Base-by-base conservation (phyloP, 2,797 vertebrate species). In the Lutjanus campechanus region DNA sequence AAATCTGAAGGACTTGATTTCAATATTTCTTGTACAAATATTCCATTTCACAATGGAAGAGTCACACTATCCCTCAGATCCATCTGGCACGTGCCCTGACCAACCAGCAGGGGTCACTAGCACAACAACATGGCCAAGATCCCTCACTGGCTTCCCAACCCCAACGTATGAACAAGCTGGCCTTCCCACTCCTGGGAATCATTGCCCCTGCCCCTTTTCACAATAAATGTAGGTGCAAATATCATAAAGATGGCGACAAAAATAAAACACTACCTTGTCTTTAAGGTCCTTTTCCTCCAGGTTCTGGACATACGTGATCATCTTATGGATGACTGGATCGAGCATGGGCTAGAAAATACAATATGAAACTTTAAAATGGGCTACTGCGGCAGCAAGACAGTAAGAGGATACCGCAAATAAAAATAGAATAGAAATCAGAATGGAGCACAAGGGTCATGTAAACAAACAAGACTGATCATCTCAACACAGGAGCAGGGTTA, bases 211-310 rank as follows among this genome's bases (percentile, higher is more conserved):
- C 0, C 8, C 3, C 7, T 25, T 60, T 40, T n/a, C 8, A 47
- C 22, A 22, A 2, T 11, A 11, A 22, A 25, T n/a, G 17, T 20
- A 56, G n/a, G 3, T 55, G 16, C 7, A 49, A 47, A 60, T 53
- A 47, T 13, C 2, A 16, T 19, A 25, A 53, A 22, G 3, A 62
- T 17, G 6, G 15, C 12, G 15, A 25, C 29, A 19, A 29, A 73
- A 40, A 11, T 3, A 22, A n/a, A 78, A 51, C 1, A 1, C 66
- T 95, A 99, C 98, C 97, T 99, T 99, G 93, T 99, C 98, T 94
- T 99, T 99, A 16, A 99, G 96, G 92, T 99, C 98, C 91, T 99
- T 99, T 89, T 99, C 98, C 89, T 99, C 98, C 74, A 99, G 96
- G 62, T 97, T 98, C 93, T 99, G 98, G 44, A 99, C 98, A 63